These are phyloP conservation scores for Neodon shergylaensis DNA, from an alignment of 2,113 vertebrate species.

Conservation along the genomic window DNA sequence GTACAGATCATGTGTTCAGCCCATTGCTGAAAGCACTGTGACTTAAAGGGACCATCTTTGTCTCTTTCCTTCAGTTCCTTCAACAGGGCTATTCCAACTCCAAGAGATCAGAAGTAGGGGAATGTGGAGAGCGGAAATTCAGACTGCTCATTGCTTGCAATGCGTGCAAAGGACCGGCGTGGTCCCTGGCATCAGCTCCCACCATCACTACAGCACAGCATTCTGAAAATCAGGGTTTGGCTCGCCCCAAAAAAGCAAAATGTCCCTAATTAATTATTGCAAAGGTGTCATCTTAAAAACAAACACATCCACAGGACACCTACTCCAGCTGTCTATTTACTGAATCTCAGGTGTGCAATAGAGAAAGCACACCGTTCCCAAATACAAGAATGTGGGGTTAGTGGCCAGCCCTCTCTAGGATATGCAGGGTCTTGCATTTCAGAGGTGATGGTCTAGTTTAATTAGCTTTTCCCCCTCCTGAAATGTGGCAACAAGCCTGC, in stretches of 20 bases:
- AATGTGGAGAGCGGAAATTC: neutral
- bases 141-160: neutral
- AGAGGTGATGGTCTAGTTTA: conserved; percentile 21
- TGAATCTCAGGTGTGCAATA: neutral
- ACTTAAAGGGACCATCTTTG: neutral
- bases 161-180: neutral
- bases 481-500: conserved; percentile 7
- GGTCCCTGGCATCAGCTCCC: neutral
- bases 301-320: neutral
- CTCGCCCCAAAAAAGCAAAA: conserved; percentile 10
- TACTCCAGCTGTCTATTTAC: neutral
- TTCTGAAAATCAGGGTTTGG: neutral
- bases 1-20: neutral
- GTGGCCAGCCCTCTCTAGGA: neutral
- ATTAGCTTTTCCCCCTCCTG: neutral
- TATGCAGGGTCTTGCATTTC: conserved; percentile 32
- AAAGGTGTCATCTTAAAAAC: conserved; percentile 50
- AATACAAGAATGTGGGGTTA: neutral
- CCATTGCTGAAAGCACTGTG: neutral
- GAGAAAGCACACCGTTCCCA: neutral
- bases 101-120: neutral
- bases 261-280: neutral
- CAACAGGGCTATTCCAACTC: neutral
- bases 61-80: neutral
- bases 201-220: neutral